These are phyloP conservation scores for Euclidia mi DNA, from an alignment of 2,888 invertebrate genomes.

Conservation along the genomic window DNA sequence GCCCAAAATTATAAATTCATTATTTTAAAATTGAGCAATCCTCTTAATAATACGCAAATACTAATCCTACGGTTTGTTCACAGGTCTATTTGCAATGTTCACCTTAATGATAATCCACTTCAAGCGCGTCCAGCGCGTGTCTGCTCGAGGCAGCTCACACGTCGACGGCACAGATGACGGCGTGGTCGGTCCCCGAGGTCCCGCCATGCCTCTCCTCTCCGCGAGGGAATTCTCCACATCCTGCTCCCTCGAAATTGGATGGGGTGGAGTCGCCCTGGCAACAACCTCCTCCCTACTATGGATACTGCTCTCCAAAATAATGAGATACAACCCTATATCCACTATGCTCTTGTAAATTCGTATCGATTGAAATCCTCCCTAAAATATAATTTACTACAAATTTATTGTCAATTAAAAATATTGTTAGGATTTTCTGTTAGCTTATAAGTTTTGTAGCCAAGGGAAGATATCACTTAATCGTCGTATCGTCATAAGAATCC, in stretches of 20 bases:
- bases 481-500: constrained; percentile 19
- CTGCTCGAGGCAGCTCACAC: constrained; percentile 88
- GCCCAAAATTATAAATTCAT: not conserved
- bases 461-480: constrained; percentile 37
- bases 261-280: constrained; percentile 96
- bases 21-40: not conserved
- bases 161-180: constrained; percentile 93
- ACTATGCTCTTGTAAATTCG: constrained; percentile 91
- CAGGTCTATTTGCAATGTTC: constrained; percentile 97
- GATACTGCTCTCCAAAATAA: constrained; percentile 97
- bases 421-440: constrained; percentile 37
- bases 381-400: constrained; percentile 28
- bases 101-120: constrained; percentile 98
- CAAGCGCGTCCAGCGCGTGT: constrained; percentile 94
- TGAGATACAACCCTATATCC: constrained; percentile 96
- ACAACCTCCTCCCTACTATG: constrained; percentile 95
- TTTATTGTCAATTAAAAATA: constrained; percentile 58
- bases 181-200: constrained; percentile 90
- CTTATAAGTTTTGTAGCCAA: constrained; percentile 13
- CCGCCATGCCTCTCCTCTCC: constrained; percentile 90
- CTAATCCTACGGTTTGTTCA: constrained; percentile 50
- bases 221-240: constrained; percentile 94
- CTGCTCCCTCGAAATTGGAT: constrained; percentile 96
- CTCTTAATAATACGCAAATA: no score
- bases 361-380: constrained; percentile 32